phyloP scores from a whole-genome alignment of 2,888 invertebrate species.

The Alitta virens region DNA sequence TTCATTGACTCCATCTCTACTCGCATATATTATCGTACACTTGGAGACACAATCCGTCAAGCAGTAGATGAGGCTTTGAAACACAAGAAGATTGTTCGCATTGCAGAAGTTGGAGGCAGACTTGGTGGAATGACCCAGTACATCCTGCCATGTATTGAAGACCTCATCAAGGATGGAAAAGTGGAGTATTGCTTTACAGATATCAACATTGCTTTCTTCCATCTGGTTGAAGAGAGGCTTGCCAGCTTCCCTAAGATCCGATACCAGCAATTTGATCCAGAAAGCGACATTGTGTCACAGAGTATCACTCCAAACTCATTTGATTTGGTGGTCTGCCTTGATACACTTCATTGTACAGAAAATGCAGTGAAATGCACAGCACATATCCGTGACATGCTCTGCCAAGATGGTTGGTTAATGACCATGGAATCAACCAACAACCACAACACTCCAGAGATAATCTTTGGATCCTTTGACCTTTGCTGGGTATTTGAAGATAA shows the following conservation, averaged over 20 bases:
- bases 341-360: slow-evolving; percentile 13
- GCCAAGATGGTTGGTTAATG: slow-evolving; percentile 15
- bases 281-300: slow-evolving; percentile 10
- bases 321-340: slow-evolving; percentile 14
- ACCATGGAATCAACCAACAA: slow-evolving; percentile 12
- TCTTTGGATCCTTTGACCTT: slow-evolving; percentile 17
- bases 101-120: slow-evolving; percentile 16
- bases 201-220: slow-evolving; percentile 16
- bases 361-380: slow-evolving; percentile 2
- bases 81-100: slow-evolving; percentile 8
- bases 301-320: neutral
- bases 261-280: slow-evolving; percentile 13
- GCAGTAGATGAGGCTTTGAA: slow-evolving; percentile 8
- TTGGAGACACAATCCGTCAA: slow-evolving; percentile 4
- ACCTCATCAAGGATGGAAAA: slow-evolving; percentile 7
- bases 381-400: slow-evolving; percentile 11
- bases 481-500: slow-evolving; percentile 16
- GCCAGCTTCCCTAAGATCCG: slow-evolving; percentile 7
- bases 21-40: slow-evolving; percentile 8
- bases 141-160: slow-evolving; percentile 2
- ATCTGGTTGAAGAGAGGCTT: slow-evolving; percentile 8
- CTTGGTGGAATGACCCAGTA: slow-evolving; percentile 15
- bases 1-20: slow-evolving; percentile 16
- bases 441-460: slow-evolving; percentile 11
- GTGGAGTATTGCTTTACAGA: slow-evolving; percentile 18